Conservation (phyloP, 1,140 invertebrate species). For the Formica exsecta region DNA sequence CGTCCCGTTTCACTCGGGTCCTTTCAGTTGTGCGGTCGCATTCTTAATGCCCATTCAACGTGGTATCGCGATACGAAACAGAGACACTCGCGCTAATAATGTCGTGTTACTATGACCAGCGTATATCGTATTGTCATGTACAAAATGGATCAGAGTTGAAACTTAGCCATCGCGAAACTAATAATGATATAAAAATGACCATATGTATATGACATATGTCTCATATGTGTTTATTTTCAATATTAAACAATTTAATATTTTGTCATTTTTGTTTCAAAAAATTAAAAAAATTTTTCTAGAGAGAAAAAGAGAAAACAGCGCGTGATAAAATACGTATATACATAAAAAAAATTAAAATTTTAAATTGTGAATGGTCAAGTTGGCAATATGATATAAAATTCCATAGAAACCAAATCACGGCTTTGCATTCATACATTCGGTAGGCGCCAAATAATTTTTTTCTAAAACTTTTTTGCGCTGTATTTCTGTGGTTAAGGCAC, state of each 20-base stretch:
- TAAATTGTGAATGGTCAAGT: slow-evolving; percentile 21
- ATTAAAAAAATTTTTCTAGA: neutral
- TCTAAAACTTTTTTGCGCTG: slow-evolving; percentile 7
- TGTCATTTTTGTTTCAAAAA: neutral
- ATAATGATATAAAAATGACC: slow-evolving; percentile 3
- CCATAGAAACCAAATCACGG: slow-evolving; percentile 20
- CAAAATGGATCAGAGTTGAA: slow-evolving; percentile 23
- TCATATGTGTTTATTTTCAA: neutral
- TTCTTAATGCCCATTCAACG: slow-evolving; percentile 56
- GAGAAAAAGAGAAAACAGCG: neutral
- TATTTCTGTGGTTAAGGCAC: slow-evolving; percentile 31
- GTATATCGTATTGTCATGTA: neutral
- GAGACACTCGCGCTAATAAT: slow-evolving; percentile 53
- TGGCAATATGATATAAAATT: slow-evolving; percentile 17
- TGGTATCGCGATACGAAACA: slow-evolving; percentile 50
- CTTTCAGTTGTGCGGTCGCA: slow-evolving; percentile 45
- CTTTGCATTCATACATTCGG: slow-evolving; percentile 11
- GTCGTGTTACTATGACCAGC: slow-evolving; percentile 21
- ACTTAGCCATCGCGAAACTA: neutral
- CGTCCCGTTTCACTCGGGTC: slow-evolving; percentile 38
- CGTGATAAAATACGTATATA: neutral
- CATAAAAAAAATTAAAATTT: neutral
- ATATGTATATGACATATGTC: too few relatives aligned
- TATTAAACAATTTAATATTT: neutral
- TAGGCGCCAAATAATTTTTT: slow-evolving; percentile 38